A percentile compares a stretch with the other conserved stretches of the same genome.
Evolutionary conservation across 2,888 invertebrate species (phyloP).

Genomic region (Subacronicta megacephala): DNA sequence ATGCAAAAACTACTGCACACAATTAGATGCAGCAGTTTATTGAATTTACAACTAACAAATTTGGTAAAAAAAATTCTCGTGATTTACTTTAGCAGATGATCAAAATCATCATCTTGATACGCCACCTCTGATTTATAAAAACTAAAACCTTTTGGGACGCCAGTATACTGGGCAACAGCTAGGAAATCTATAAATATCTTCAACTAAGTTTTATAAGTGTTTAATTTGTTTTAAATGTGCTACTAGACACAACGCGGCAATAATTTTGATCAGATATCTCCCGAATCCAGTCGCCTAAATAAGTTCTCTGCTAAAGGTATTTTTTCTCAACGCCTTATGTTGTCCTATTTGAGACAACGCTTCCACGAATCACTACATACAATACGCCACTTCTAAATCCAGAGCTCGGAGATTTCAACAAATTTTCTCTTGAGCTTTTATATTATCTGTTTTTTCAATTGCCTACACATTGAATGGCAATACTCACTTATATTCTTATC

Average conservation of each 20-base stretch:
- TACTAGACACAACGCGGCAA: slow-evolving; percentile 24
- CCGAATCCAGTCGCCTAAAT: slow-evolving; percentile 23
- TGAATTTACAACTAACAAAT: too few relatives aligned
- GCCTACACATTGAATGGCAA: slow-evolving; percentile 18
- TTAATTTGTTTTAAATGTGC: slow-evolving; percentile 23
- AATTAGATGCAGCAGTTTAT: too few relatives aligned
- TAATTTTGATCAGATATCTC: slow-evolving; percentile 35
- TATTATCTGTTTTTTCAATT: slow-evolving; percentile 46
- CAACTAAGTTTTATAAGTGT: neutral
- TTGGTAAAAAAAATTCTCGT: too few relatives aligned
- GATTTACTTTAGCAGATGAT: too few relatives aligned
- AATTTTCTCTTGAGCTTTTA: slow-evolving; percentile 35
- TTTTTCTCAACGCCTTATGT: slow-evolving; percentile 47
- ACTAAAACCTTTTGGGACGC: too few relatives aligned
- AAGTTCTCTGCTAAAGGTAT: slow-evolving; percentile 39
- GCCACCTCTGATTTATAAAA: too few relatives aligned
- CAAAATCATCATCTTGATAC: too few relatives aligned
- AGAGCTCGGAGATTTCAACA: slow-evolving; percentile 24
- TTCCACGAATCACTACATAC: slow-evolving; percentile 32
- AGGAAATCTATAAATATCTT: neutral
- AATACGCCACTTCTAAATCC: slow-evolving; percentile 34
- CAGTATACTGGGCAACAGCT: too few relatives aligned
- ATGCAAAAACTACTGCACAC: too few relatives aligned
- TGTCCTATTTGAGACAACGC: slow-evolving; percentile 42
- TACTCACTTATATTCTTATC: slow-evolving; percentile 21